Base-by-base conservation (phyloP, 2,888 invertebrate species). In the Spodoptera picta region DNA sequence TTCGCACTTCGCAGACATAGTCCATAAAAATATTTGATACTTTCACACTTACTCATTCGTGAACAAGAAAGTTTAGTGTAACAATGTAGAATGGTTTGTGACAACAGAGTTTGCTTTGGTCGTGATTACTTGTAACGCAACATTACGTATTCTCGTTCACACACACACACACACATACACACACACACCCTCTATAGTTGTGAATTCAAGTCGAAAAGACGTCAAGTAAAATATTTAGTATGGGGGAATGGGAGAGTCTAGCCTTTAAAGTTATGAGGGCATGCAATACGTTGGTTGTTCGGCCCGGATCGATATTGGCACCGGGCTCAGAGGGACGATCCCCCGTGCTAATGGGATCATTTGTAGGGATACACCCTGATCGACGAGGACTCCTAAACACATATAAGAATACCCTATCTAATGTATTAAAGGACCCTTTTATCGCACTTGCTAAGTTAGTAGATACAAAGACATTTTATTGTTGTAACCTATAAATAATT, bases 271-370 rank as follows among this genome's bases (percentile, higher is more conserved):
- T 63, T 59, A 62, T 64, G 62, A 71, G 66, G 64, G 59, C 52
- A 73, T 60, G 64, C 61, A 72, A 71, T 60, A 65, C 60, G 59
- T 59, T 69, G 64, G 73, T 65, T 62, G 77, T 73, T 69, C 65
- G 65, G 65, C 31, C 55, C 55, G 84, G 88, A 89, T 89, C 89
- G 82, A 89, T 89, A 89, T 83, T 81, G 83, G 77, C 79, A 79
- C 79, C 80, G 86, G 56, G 72, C 83, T 81, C 79, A 85, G 88
- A 84, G 88, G 87, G 87, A 83, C 83, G 83, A 85, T 81, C 87
- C 87, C 86, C 77, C 77, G 87, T 84, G 84, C 81, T 88, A 89
- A 88, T 88, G 85, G 87, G 83, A 85, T 87, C 87, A 87, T 88
- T 88, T 87, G 85, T 86, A 87, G 83, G 85, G 84, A 84, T 84